Evolutionary conservation across 2,888 invertebrate genomes (phyloP).

Genomic region (Andrena chrysosceles): DNA sequence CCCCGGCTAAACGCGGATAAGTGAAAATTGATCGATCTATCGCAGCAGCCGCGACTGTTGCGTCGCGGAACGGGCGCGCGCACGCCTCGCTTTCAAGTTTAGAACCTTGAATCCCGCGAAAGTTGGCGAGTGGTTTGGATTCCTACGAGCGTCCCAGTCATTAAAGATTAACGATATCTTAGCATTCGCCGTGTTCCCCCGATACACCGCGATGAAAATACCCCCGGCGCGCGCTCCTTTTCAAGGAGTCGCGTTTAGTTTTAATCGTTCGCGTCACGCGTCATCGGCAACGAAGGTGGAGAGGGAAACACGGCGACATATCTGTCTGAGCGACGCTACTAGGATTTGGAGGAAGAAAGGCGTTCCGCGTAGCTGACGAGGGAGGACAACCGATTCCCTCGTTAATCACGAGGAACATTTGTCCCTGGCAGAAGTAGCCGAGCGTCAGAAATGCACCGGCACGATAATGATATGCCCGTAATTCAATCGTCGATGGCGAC

Average conservation of each 20-base stretch:
- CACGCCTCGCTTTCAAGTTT: constrained; percentile 24
- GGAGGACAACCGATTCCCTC: constrained; percentile 13
- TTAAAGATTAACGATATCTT: constrained; percentile 50
- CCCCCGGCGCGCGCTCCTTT: no score
- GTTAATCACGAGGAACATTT: constrained; percentile 53
- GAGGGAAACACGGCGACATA: not conserved
- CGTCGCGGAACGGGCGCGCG: not conserved
- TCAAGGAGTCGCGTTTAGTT: no score
- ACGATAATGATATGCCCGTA: constrained; percentile 61
- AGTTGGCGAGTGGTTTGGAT: constrained; percentile 51
- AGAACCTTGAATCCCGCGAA: constrained; percentile 63
- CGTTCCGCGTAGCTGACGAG: not conserved
- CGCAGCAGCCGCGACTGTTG: not conserved
- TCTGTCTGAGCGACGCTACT: not conserved
- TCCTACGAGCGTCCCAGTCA: constrained; percentile 63
- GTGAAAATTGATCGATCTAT: constrained; percentile 38
- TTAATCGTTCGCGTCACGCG: no score
- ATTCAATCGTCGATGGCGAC: constrained; percentile 64
- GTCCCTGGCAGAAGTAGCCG: constrained; percentile 56
- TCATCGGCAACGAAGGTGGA: not conserved
- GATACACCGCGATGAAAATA: constrained; percentile 35
- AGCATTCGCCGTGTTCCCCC: constrained; percentile 8
- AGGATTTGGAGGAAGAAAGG: not conserved
- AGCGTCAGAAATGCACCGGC: constrained; percentile 48
- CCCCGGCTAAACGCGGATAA: not conserved